A percentile compares a stretch with the other conserved stretches of the same genome.
Evolutionary conservation across 1,140 invertebrate species (phyloP).

Genomic region (Diuraphis noxia): DNA sequence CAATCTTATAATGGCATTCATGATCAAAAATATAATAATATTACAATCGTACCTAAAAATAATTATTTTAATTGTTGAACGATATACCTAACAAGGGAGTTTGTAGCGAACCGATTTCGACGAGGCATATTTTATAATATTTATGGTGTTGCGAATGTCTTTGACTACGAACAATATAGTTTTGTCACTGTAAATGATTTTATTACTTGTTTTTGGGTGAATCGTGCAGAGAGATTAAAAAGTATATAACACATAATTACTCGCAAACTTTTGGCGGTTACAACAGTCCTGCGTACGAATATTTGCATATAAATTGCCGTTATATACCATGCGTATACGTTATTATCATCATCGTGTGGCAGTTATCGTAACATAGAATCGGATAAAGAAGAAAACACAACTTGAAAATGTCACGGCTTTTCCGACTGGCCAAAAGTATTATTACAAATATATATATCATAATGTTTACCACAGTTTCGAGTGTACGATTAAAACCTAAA

Average conservation of each 20-base stretch:
- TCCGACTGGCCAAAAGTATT: neutral
- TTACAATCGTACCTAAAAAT: neutral
- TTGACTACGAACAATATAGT: neutral
- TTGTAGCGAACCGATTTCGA: no score
- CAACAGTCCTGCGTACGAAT: neutral
- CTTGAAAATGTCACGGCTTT: neutral
- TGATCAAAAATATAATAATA: neutral
- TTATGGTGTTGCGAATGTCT: neutral
- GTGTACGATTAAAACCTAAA: neutral
- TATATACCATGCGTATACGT: neutral
- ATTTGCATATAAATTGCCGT: conserved; percentile 25
- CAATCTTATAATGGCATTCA: no score
- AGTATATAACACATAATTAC: conserved; percentile 18
- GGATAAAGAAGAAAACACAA: conserved; percentile 14
- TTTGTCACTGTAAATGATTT: neutral
- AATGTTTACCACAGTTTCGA: neutral
- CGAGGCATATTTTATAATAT: neutral
- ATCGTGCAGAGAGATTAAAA: neutral
- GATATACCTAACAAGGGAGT: neutral
- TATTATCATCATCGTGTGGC: neutral
- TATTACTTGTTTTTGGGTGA: neutral
- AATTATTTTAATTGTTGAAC: neutral
- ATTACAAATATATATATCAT: neutral
- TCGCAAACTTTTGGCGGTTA: neutral
- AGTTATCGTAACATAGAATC: neutral